Evolutionary conservation across 2,888 invertebrate species (phyloP).

Genomic region (Oconnorella tubifera): DNA sequence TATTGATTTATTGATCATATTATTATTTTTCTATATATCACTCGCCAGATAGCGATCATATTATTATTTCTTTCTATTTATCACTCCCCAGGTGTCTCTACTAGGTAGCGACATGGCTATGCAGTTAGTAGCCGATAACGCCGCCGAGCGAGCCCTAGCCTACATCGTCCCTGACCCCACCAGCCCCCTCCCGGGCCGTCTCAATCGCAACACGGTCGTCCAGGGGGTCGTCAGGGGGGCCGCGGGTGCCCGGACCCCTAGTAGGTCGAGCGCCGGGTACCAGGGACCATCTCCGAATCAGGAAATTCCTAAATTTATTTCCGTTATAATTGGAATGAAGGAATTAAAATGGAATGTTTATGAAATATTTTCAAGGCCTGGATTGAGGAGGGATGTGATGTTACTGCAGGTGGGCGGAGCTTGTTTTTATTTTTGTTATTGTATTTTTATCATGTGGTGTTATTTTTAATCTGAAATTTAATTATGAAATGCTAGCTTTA

Average conservation of each 20-base stretch:
- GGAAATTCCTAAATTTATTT: conserved; percentile 16
- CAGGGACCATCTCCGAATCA: background rate
- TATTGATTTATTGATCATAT: too few relatives aligned
- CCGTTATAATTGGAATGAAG: conserved; percentile 29
- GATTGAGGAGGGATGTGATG: conserved; percentile 28
- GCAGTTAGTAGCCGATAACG: conserved; percentile 10
- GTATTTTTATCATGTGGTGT: too few relatives aligned
- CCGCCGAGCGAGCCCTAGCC: conserved; percentile 10
- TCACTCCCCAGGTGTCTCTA: conserved; percentile 9
- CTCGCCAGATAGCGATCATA: background rate
- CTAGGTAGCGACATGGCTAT: conserved; percentile 9
- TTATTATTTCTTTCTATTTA: background rate
- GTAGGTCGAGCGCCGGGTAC: conserved; percentile 5
- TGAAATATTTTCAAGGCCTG: conserved; percentile 33
- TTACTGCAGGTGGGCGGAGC: conserved; percentile 15
- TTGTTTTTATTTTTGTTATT: too few relatives aligned
- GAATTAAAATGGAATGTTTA: conserved; percentile 36
- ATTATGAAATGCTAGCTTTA: too few relatives aligned
- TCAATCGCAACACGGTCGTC: conserved; percentile 22
- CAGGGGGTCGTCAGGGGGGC: conserved; percentile 24
- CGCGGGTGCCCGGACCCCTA: background rate
- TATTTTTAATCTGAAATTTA: too few relatives aligned
- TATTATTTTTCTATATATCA: too few relatives aligned
- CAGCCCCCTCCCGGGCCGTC: conserved; percentile 1
- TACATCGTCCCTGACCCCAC: conserved; percentile 6